Base-by-base conservation (phyloP, 2,113 vertebrate species). In the Bagarius yarrelli region DNA sequence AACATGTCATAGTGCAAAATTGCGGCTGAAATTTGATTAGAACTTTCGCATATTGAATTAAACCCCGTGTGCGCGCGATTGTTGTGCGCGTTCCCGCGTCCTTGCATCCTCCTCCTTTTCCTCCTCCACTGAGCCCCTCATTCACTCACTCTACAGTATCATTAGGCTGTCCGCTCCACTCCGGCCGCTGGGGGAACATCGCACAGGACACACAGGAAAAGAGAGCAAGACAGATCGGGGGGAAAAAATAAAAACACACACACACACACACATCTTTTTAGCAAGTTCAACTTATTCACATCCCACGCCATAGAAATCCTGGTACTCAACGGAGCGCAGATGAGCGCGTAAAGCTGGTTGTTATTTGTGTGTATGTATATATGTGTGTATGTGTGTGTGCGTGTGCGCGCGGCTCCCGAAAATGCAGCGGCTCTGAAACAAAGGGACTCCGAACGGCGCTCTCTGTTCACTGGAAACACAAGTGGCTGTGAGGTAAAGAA, bases 371-470 rank as follows among this genome's bases (percentile, higher is more conserved):
- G 47, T 23, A 50, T 66, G 12, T 21, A 25, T 72, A 25, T 23
- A 50, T 30, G 50, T 30, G 50, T 18, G 27, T 47, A 8, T 8
- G 27, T 50, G 70, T 27, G n/a, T 27, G 57, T 21, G 9, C n/a
- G n/a, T 3, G 56, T 25, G 57, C 9, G 44, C 44, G 64, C 47
- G 60, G 55, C 72, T 78, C 72, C 80, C 47, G 69, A 85, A 81
- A 85, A 87, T 88, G 84, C 85, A 77, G 76, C 83, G 79, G 63
- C 78, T 84, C 56, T 85, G 85, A 87, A 86, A 88, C 87, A 88
- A 88, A 88, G 87, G 84, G 83, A 77, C 73, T 77, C 60, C 78
- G 83, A 85, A 53, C 78, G 71, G 56, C 77, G 79, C 74, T 86
- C 76, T 84, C 61, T 85, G 36, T 60, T 60, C 70, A 64, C 34